Evolutionary conservation across 2,888 invertebrate species (phyloP).

Genomic region (Ariolimax columbianus): DNA sequence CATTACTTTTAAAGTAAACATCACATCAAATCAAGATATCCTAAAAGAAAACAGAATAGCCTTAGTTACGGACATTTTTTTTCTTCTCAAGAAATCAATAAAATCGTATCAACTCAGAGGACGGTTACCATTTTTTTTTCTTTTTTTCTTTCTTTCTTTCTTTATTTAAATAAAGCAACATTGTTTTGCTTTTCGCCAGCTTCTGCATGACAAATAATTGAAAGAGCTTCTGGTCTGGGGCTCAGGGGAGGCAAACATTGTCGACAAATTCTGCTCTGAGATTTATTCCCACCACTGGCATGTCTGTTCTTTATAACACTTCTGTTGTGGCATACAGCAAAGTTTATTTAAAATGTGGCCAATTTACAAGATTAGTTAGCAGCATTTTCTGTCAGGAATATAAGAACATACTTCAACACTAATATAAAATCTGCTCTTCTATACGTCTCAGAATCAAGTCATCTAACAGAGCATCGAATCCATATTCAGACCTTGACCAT

Average conservation of each 20-base stretch:
- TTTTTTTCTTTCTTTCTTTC: not conserved
- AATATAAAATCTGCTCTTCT: no score
- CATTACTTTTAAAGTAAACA: conserved; percentile 23
- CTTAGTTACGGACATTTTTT: conserved; percentile 20
- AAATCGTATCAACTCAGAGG: not conserved
- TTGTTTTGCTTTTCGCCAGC: no score
- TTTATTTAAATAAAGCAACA: not conserved
- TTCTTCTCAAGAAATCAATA: conserved; percentile 11
- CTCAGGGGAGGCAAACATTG: not conserved
- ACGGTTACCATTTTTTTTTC: not conserved
- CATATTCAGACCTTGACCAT: no score
- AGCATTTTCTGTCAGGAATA: no score
- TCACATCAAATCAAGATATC: not conserved
- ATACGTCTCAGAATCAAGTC: no score
- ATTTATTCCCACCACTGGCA: not conserved
- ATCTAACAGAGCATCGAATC: no score
- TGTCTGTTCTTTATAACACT: no score
- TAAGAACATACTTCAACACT: no score
- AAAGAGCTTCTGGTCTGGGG: not conserved
- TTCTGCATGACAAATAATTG: not conserved
- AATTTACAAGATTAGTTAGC: no score
- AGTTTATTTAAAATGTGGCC: no score
- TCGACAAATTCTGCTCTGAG: not conserved
- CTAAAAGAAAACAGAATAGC: conserved; percentile 2
- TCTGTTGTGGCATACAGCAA: no score